A percentile compares a stretch with the other conserved stretches of the same genome.
Conservation (phyloP, 2,888 invertebrate species). For the Hipparchia semele region DNA sequence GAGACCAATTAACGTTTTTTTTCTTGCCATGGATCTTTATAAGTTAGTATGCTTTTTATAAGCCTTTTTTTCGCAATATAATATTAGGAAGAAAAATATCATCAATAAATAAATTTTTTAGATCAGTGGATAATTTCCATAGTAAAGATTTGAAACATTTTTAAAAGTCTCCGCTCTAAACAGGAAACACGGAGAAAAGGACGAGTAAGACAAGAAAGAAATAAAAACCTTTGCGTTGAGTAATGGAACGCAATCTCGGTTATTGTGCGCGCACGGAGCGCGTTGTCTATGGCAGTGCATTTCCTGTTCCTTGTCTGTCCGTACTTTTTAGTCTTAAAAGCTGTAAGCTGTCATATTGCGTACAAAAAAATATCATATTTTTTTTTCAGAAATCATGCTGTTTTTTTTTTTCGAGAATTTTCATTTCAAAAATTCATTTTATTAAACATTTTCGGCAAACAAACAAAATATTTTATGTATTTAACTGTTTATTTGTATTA, state of each 20-base stretch:
- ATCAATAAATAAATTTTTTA: too few relatives aligned
- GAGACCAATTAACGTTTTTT: too few relatives aligned
- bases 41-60: too few relatives aligned
- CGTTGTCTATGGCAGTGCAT: background rate
- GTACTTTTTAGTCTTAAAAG: background rate
- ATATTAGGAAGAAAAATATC: too few relatives aligned
- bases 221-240: constrained; percentile 17
- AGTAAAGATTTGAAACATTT: background rate
- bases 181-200: background rate
- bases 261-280: background rate
- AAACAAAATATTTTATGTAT: too few relatives aligned
- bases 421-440: too few relatives aligned
- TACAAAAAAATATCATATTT: background rate
- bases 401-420: too few relatives aligned
- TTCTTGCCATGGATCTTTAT: too few relatives aligned
- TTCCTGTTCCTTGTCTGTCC: background rate
- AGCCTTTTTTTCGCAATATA: too few relatives aligned
- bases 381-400: too few relatives aligned
- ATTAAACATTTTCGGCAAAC: too few relatives aligned
- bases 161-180: constrained; percentile 7
- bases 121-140: background rate
- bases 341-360: background rate
- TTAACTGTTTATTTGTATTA: too few relatives aligned
- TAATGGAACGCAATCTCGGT: constrained; percentile 20
- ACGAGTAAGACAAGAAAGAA: background rate